phyloP scores from a whole-genome alignment of 2,113 vertebrate species.

The Corythornis vintsioides region DNA sequence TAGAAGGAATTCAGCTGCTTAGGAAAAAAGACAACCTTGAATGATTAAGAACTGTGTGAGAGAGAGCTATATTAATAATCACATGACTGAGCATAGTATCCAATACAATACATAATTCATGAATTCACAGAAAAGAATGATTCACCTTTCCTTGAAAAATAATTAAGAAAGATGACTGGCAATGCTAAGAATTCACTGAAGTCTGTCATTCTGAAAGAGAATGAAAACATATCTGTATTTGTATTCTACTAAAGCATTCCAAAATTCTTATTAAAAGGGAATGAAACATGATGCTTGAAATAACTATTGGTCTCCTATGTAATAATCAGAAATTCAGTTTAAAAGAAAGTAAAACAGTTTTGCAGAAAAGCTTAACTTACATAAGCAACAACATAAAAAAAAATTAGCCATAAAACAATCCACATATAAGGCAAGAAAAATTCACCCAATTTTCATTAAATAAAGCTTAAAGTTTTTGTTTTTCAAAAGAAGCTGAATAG shows the following conservation, averaged over 20 bases:
- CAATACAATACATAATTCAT: conserved; percentile 40
- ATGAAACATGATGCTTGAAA: background rate
- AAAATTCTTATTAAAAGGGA: background rate
- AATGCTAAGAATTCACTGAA: background rate
- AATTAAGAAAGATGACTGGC: conserved; percentile 20
- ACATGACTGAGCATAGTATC: conserved; percentile 39
- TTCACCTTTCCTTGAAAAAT: conserved; percentile 35
- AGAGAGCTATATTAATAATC: conserved; percentile 45
- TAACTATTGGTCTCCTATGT: background rate
- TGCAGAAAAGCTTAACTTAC: background rate
- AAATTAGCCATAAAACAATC: background rate
- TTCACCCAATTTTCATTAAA: background rate
- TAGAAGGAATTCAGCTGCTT: background rate
- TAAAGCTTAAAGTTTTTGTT: background rate
- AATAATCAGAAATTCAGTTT: background rate
- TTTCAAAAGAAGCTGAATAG: background rate
- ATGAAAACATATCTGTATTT: background rate
- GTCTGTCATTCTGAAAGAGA: background rate
- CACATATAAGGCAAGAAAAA: background rate
- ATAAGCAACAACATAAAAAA: background rate
- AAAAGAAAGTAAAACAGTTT: background rate
- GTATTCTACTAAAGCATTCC: background rate
- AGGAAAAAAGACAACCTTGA: conserved; percentile 1
- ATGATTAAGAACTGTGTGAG: background rate
- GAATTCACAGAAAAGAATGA: conserved; percentile 21